phyloP scores from a whole-genome alignment of 1,140 invertebrate species.

The Zaprionus taronus region DNA sequence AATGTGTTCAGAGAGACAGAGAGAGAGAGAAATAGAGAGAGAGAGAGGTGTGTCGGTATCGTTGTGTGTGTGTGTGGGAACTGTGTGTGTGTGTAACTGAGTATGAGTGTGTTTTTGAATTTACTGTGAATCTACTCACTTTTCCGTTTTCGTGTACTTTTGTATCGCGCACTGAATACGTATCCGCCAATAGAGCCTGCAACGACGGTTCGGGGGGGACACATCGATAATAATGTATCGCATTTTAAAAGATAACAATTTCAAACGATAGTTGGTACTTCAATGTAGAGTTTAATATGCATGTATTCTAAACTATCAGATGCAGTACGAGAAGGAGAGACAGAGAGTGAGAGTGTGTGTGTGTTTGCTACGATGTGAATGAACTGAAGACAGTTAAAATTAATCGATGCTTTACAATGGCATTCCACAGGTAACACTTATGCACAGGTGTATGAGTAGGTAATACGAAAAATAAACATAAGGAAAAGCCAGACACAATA shows the following conservation, averaged over 20 bases:
- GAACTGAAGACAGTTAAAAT: neutral
- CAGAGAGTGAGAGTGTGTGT: neutral
- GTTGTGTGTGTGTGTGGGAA: constrained; percentile 10
- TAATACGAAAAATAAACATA: neutral
- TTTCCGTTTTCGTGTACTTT: constrained; percentile 94
- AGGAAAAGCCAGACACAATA: neutral
- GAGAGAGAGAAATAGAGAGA: neutral
- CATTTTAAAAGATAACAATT: constrained; percentile 60
- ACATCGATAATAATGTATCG: constrained; percentile 31
- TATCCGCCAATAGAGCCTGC: constrained; percentile 85
- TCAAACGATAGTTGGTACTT: neutral
- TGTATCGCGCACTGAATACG: constrained; percentile 88
- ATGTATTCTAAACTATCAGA: constrained; percentile 14
- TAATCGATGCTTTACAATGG: constrained; percentile 1
- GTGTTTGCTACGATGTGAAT: neutral
- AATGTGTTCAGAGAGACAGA: constrained; percentile 4
- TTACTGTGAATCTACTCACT: constrained; percentile 86
- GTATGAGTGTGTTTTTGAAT: constrained; percentile 32
- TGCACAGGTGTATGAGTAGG: neutral
- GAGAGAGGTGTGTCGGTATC: constrained; percentile 9
- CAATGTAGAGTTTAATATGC: constrained; percentile 1
- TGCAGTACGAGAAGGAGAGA: neutral
- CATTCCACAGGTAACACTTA: constrained; percentile 44
- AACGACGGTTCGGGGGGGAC: constrained; percentile 59
- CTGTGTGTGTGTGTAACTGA: constrained; percentile 30